Conservation (phyloP, 2,888 invertebrate genomes). For the Tenthredo livida region DNA sequence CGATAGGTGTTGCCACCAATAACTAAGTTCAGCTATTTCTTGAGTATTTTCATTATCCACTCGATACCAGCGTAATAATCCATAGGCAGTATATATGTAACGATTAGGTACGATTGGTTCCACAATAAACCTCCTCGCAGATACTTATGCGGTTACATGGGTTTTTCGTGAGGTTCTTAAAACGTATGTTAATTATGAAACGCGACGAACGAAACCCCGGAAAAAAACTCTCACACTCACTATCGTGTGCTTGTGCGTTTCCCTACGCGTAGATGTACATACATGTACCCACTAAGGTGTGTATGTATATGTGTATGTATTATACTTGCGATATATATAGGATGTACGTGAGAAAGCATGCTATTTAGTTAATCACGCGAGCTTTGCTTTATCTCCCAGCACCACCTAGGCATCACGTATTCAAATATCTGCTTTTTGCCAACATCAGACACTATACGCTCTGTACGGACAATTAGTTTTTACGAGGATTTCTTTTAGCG, state of each 20-base stretch:
- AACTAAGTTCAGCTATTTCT: slow-evolving; percentile 36
- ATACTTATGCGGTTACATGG: background rate
- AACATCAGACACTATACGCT: slow-evolving; percentile 19
- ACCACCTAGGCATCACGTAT: slow-evolving; percentile 21
- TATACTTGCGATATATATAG: slow-evolving; percentile 2
- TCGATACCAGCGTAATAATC: background rate
- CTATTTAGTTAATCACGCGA: slow-evolving; percentile 33
- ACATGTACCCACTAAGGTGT: background rate
- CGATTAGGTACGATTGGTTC: background rate
- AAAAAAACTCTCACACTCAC: background rate
- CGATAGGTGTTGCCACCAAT: slow-evolving; percentile 27
- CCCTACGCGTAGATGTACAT: background rate
- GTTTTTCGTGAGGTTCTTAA: background rate
- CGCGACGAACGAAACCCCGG: background rate
- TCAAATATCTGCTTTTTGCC: slow-evolving; percentile 30
- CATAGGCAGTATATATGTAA: background rate
- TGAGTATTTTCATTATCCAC: background rate
- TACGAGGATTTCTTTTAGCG: slow-evolving; percentile 8
- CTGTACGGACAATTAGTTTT: slow-evolving; percentile 36
- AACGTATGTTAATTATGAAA: background rate
- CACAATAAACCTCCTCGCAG: background rate
- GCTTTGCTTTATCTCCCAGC: slow-evolving; percentile 26
- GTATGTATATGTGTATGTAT: background rate
- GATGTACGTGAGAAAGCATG: slow-evolving; percentile 9
- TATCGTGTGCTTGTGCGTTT: background rate